Percentiles rank a stretch among this genome's conserved stretches.
phyloP scores from a whole-genome alignment of 2,888 invertebrate species.

The Phyllotreta cruciferae region DNA sequence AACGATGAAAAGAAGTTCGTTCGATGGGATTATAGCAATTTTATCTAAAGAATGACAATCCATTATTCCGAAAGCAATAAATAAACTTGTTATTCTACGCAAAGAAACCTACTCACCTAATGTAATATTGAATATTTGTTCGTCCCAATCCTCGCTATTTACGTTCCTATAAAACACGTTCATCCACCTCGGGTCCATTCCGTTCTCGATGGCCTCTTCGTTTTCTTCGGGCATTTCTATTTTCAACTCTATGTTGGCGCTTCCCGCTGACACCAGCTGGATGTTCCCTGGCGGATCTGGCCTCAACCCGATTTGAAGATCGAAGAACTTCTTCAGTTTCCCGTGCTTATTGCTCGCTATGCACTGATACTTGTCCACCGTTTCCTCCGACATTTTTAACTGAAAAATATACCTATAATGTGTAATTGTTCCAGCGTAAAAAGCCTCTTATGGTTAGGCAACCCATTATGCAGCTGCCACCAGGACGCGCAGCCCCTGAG shows the following conservation, averaged over 20 bases:
- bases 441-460: neutral
- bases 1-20: neutral
- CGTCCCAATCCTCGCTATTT: conserved; percentile 40
- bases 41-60: neutral
- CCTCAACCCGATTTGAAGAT: conserved; percentile 63
- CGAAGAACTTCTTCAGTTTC: conserved; percentile 61
- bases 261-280: conserved; percentile 47
- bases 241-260: conserved; percentile 49
- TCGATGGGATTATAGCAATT: neutral
- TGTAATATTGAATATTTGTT: conserved; percentile 29
- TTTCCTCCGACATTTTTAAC: conserved; percentile 53
- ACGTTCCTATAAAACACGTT: conserved; percentile 49
- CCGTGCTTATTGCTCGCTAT: conserved; percentile 64
- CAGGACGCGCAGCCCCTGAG: too few relatives aligned
- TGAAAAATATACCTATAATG: conserved; percentile 40
- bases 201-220: conserved; percentile 41
- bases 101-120: conserved; percentile 4
- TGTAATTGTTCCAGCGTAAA: neutral
- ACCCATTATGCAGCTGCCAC: too few relatives aligned
- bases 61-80: neutral
- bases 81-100: too few relatives aligned
- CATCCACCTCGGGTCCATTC: conserved; percentile 53
- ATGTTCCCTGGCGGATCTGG: conserved; percentile 61
- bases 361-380: conserved; percentile 65
- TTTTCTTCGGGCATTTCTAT: conserved; percentile 48